Conservation (phyloP, 2,797 vertebrate species). For the Phoxinus dragarum region DNA sequence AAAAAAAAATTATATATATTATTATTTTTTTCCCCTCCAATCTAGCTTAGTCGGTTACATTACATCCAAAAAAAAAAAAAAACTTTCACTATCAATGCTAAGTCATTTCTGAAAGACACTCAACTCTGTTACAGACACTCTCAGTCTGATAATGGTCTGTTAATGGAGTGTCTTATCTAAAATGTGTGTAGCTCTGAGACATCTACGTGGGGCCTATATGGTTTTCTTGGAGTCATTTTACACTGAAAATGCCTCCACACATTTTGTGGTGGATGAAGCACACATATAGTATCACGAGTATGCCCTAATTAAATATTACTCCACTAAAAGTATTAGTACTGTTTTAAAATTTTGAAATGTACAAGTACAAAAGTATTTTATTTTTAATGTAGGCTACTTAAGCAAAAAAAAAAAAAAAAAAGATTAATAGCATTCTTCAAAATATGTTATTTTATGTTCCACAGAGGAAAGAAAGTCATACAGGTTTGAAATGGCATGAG, state of each 20-base stretch:
- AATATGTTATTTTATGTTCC: too few relatives aligned
- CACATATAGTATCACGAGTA: background rate
- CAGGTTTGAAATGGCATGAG: background rate
- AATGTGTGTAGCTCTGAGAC: constrained; percentile 72
- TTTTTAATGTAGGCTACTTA: background rate
- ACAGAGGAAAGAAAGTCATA: background rate
- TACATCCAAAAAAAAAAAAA: constrained; percentile 23
- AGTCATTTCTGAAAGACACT: constrained; percentile 60
- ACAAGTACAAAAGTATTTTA: background rate
- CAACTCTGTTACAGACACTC: constrained; percentile 65
- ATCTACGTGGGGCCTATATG: constrained; percentile 46
- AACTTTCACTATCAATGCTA: constrained; percentile 58
- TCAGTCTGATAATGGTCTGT: constrained; percentile 71
- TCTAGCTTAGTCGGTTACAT: background rate
- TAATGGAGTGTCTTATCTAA: constrained; percentile 77
- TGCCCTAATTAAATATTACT: background rate
- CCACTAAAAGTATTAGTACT: background rate
- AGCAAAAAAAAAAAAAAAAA: background rate
- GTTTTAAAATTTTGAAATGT: background rate
- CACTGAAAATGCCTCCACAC: constrained; percentile 51
- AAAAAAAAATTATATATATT: too few relatives aligned
- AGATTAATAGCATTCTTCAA: too few relatives aligned
- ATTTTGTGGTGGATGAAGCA: background rate
- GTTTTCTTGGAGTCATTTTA: constrained; percentile 32
- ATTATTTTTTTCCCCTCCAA: background rate